Base-by-base conservation (phyloP, 2,797 vertebrate species). In the Scyliorhinus canicula region DNA sequence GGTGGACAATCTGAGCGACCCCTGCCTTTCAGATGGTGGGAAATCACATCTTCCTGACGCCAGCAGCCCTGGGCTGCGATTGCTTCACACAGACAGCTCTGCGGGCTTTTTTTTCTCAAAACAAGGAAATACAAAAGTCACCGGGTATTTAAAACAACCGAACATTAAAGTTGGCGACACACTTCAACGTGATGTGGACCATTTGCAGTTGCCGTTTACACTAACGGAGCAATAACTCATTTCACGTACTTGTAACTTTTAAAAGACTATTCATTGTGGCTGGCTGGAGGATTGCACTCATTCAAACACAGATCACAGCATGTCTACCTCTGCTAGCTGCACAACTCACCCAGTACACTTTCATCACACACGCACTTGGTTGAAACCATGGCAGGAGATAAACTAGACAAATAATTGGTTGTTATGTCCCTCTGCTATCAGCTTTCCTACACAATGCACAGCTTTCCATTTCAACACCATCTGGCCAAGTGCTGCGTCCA, bases 1-100 rank as follows among this genome's bases (percentile, higher is more conserved):
- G 95, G 63, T 93, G 96, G 96, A 95, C 96, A 95, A 96, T 95
- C 95, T 96, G 96, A 96, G 96, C 95, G 96, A 96, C 96, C 96
- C 96, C 95, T 96, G 96, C 95, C 93, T 93, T n/a, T 67, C 93
- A 91, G 88, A 91, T 91, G 21, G 88, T 26, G 60, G 65, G 88
- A 91, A 91, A 91, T 91, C 88, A 65, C 88, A 91, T 91, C 88
- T 91, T 91, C 88, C 65, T 93, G 93, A 93, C 93, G 67, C 93
- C 93, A 93, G 8, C 44, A 44, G 67, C 63, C 93, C 93, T 91
- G 21, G 88, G 88, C 88, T 65, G 19, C n/a, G 88, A 91, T 91
- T 44, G 88, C 88, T 91, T 91, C 40, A 24, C 88, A 91, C 57
- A 91, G 86, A 19, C 86, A 91, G 86, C 35, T 91, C 88, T 65